Evolutionary conservation across 1,140 invertebrate species (phyloP).

Genomic region (Magallana angulata): DNA sequence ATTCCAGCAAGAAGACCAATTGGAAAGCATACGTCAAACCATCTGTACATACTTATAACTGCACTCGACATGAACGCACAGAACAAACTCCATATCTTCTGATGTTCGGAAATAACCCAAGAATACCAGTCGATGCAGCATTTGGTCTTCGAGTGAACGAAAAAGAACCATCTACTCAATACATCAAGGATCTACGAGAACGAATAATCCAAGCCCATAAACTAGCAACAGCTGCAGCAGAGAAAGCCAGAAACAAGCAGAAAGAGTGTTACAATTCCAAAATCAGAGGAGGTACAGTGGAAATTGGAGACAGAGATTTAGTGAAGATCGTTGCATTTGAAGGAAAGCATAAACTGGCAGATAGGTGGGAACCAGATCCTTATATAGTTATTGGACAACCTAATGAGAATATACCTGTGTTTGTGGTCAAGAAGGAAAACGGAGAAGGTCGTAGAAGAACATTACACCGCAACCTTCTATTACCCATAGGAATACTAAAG

Average conservation of each 20-base stretch:
- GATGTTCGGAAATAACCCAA: slow-evolving; percentile 48
- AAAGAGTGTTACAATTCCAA: slow-evolving; percentile 47
- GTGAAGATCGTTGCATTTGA: slow-evolving; percentile 45
- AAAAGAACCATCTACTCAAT: not conserved
- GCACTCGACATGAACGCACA: slow-evolving; percentile 48
- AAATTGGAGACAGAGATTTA: slow-evolving; percentile 51
- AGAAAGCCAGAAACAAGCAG: slow-evolving; percentile 19
- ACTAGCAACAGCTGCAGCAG: not conserved
- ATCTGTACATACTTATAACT: slow-evolving; percentile 53
- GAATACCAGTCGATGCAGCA: slow-evolving; percentile 46
- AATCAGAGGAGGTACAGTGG: slow-evolving; percentile 33
- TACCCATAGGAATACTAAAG: slow-evolving; percentile 37
- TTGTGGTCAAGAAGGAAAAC: slow-evolving; percentile 42
- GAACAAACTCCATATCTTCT: slow-evolving; percentile 36
- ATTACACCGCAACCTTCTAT: slow-evolving; percentile 50
- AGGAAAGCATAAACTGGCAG: slow-evolving; percentile 52
- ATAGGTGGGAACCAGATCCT: slow-evolving; percentile 46
- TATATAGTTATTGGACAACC: slow-evolving; percentile 46
- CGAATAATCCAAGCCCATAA: slow-evolving; percentile 43
- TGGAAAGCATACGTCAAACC: slow-evolving; percentile 48
- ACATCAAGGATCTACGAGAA: not conserved
- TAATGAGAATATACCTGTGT: slow-evolving; percentile 50
- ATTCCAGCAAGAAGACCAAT: slow-evolving; percentile 40
- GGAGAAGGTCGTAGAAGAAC: slow-evolving; percentile 10
- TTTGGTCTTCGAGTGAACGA: slow-evolving; percentile 42